Evolutionary conservation across 23 tunicate genomes (phyloP), one percentile per base, ranked within the genome.

Genomic region (Halocynthia roretzi): DNA sequence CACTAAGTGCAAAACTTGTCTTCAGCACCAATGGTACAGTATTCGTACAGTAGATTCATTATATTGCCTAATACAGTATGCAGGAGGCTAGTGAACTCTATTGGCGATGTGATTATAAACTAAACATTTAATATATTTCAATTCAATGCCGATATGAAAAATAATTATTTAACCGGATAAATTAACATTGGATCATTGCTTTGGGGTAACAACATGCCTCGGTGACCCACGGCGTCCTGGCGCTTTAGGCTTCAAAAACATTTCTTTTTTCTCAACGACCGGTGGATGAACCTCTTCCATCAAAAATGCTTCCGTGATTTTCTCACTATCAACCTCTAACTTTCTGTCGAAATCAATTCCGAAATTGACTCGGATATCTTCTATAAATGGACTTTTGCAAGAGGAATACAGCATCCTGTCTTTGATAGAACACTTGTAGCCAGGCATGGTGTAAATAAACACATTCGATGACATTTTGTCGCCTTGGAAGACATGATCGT

Each of bases 401-500:
- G 98, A 92, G 12, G 98, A 86, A 51, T 77, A 92, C 31, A 92
- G 76, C 98, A 92, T 92, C 57, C 98, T 65, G 6, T 77, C 82
- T 83, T 92, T 92, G 58, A 92, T 86, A 0, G 98, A 87, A 18
- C 83, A 63, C 0, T 77, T 73, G 61, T 72, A 82, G 1, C 98
- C 98, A 54, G 98, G 98, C 98, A 92, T 92, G 50, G 87, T 82
- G 71, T 92, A 92, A 54, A 92, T 78, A 75, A 92, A 92, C 80
- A 92, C 92, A 53, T 53, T 53, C 5, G 78, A 10, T 18, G 78
- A 74, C 21, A 8, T 56, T 14, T 85, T 84, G 23, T 81, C 80
- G 18, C 83, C 91, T 44, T 85, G 68, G 72, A 52, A 78, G 12
- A 76, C 68, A 66, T 91, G 97, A 19, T 85, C 79, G 51, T 76